Evolutionary conservation across 2,113 vertebrate genomes (phyloP).

Genomic region (Pycnonotus jocosus): DNA sequence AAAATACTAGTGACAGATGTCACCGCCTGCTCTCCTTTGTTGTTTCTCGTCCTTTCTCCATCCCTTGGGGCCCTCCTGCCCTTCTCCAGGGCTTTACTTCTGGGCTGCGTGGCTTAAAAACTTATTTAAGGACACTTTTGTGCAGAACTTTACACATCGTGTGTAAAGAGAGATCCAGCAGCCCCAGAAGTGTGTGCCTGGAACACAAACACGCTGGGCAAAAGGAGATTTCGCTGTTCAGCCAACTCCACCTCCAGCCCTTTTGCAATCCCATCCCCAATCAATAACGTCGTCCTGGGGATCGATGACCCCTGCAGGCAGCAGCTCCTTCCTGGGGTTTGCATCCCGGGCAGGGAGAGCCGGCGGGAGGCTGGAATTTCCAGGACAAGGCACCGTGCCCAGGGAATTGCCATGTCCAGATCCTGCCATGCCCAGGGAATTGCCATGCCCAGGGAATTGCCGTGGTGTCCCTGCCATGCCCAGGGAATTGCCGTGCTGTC

Average conservation of each 20-base stretch:
- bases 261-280: not conserved
- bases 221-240: not conserved
- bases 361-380: fast-evolving
- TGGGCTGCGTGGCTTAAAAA: not conserved
- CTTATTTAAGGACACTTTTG: not conserved
- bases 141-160: not conserved
- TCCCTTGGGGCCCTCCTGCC: not conserved
- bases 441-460: no score
- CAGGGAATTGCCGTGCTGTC: not conserved
- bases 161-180: not conserved
- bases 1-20: conserved; percentile 44
- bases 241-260: not conserved
- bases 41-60: not conserved
- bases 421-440: no score
- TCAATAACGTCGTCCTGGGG: not conserved
- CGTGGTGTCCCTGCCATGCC: not conserved
- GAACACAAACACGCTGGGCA: not conserved
- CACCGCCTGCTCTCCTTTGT: conserved; percentile 16
- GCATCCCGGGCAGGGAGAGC: fast-evolving
- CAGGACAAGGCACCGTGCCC: fast-evolving
- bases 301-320: not conserved
- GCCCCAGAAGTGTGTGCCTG: not conserved
- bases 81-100: not conserved
- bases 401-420: no score
- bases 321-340: not conserved